Percentiles rank a stretch among this genome's conserved stretches.
Evolutionary conservation across 2,797 vertebrate genomes (phyloP).

Genomic region (Gadopsis bispinosus): DNA sequence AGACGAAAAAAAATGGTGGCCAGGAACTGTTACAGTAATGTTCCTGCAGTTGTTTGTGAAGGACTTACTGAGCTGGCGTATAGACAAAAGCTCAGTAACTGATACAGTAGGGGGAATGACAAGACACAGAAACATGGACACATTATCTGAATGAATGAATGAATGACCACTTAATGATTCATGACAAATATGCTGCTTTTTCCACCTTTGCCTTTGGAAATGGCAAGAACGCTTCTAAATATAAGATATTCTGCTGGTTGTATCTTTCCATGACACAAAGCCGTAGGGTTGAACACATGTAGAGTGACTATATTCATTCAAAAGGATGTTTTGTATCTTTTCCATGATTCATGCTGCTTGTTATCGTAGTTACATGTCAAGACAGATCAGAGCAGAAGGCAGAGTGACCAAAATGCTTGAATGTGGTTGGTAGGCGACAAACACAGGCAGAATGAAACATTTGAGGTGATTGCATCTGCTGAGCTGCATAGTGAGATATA

Average conservation of each 20-base stretch:
- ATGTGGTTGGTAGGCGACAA: neutral
- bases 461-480: neutral
- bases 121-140: neutral
- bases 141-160: neutral
- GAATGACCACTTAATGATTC: conserved; percentile 13
- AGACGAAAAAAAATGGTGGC: neutral
- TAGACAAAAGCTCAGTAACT: neutral
- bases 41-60: conserved; percentile 8
- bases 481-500: conserved; percentile 4
- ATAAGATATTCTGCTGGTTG: conserved; percentile 13
- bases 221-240: conserved; percentile 2
- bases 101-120: neutral
- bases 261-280: conserved; percentile 39
- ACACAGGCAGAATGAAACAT: conserved; percentile 6
- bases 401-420: neutral
- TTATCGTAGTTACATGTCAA: conserved; percentile 24
- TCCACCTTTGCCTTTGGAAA: conserved; percentile 5
- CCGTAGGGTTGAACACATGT: conserved; percentile 22
- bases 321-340: conserved; percentile 20
- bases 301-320: conserved; percentile 21
- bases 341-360: conserved; percentile 45
- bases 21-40: neutral
- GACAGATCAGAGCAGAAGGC: conserved; percentile 21
- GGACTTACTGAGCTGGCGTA: neutral
- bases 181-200: conserved; percentile 16